phyloP scores from a whole-genome alignment of 1,140 invertebrate genomes.

The Aporrectodea caliginosa region DNA sequence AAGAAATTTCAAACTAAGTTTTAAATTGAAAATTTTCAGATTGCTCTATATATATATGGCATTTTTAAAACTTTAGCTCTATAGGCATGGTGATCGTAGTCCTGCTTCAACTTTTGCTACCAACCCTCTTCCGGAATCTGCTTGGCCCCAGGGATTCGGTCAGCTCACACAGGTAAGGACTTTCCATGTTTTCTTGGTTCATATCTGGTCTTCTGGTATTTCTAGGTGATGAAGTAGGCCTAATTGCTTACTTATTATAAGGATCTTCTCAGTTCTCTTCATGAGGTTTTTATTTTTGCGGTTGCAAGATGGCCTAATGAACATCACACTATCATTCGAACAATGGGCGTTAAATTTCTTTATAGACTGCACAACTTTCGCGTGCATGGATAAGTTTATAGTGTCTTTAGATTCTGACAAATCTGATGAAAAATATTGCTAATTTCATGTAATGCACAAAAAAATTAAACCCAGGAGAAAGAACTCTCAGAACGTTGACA shows the following conservation, averaged over 20 bases:
- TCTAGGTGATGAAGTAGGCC: background rate
- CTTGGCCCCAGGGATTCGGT: conserved; percentile 27
- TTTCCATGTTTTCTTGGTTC: too few species aligned
- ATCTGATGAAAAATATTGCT: too few species aligned
- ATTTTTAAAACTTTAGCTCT: too few species aligned
- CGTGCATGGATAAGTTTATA: background rate
- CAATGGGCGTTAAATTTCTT: background rate
- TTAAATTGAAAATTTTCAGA: too few species aligned
- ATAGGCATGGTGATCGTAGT: conserved; percentile 31
- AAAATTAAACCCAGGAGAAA: too few species aligned
- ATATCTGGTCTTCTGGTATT: background rate
- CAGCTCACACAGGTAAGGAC: conserved; percentile 20
- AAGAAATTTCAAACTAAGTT: too few species aligned
- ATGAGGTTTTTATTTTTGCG: background rate
- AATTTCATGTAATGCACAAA: background rate
- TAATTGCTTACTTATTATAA: background rate
- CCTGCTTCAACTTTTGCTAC: conserved; percentile 22
- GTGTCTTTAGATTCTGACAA: background rate
- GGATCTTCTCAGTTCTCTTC: background rate
- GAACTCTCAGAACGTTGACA: too few species aligned
- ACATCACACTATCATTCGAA: too few species aligned
- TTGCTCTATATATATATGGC: too few species aligned
- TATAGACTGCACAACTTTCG: too few species aligned
- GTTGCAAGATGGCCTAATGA: background rate
- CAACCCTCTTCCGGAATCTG: conserved; percentile 4